Conservation (phyloP, 2,888 invertebrate genomes). For the Adineta ricciae region DNA sequence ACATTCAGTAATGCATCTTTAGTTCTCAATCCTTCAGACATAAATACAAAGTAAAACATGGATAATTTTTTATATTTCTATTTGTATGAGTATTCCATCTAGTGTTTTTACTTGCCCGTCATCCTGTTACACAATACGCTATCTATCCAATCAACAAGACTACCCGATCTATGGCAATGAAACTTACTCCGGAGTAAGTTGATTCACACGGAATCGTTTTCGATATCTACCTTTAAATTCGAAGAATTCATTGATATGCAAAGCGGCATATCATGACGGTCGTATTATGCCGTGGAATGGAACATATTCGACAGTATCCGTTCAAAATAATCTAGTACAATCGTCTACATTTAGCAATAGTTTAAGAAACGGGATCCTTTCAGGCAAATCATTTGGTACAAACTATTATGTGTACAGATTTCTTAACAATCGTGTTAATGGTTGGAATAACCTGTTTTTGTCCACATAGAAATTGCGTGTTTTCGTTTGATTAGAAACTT, state of each 20-base stretch:
- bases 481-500: neutral
- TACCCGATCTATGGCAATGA: neutral
- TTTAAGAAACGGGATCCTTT: neutral
- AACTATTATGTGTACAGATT: neutral
- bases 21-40: neutral
- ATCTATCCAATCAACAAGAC: neutral
- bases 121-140: neutral
- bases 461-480: too few species aligned
- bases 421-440: neutral
- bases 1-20: neutral
- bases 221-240: too few species aligned
- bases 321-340: neutral
- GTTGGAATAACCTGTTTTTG: neutral
- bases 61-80: too few species aligned
- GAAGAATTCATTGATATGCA: conserved; percentile 3
- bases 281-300: neutral
- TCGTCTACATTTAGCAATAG: neutral
- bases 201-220: too few species aligned
- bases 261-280: neutral
- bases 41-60: too few species aligned
- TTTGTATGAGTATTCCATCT: too few species aligned
- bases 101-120: neutral
- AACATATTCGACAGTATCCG: neutral
- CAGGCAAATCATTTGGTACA: neutral
- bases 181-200: neutral